These are phyloP conservation scores for Heliconius congener DNA, from an alignment of 1,140 invertebrate species.

Conservation along the genomic window DNA sequence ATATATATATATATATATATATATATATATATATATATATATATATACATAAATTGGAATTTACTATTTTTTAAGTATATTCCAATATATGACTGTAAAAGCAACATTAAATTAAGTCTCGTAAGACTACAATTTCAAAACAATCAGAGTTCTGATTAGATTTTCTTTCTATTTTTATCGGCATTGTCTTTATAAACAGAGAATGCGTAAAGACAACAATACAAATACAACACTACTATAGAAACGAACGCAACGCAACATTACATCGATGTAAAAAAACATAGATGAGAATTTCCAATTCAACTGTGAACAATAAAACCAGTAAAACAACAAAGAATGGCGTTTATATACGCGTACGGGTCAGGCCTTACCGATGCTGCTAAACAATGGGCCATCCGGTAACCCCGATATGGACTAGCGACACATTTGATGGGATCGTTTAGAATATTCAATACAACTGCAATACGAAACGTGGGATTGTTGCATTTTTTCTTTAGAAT, in stretches of 20 bases:
- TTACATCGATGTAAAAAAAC: constrained; percentile 2
- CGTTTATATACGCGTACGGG: constrained; percentile 20
- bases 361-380: constrained; percentile 17
- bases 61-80: no score
- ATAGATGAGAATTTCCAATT: constrained; percentile 7
- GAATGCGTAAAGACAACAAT: neutral
- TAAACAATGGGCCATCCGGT: constrained; percentile 38
- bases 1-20: no score
- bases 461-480: neutral
- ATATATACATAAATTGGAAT: no score
- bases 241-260: constrained; percentile 1
- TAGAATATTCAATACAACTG: constrained; percentile 5
- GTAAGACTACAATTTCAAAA: neutral
- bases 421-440: constrained; percentile 21
- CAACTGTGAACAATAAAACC: constrained; percentile 18
- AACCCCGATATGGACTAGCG: constrained; percentile 29
- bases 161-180: no score
- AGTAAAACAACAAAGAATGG: constrained; percentile 27
- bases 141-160: neutral
- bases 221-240: neutral
- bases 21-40: no score
- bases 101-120: no score
- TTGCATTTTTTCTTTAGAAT: neutral
- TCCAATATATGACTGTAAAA: no score
- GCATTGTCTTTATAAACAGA: no score